Base-by-base conservation (phyloP, 2,113 vertebrate species). In the Corythoichthys haematopterus region DNA sequence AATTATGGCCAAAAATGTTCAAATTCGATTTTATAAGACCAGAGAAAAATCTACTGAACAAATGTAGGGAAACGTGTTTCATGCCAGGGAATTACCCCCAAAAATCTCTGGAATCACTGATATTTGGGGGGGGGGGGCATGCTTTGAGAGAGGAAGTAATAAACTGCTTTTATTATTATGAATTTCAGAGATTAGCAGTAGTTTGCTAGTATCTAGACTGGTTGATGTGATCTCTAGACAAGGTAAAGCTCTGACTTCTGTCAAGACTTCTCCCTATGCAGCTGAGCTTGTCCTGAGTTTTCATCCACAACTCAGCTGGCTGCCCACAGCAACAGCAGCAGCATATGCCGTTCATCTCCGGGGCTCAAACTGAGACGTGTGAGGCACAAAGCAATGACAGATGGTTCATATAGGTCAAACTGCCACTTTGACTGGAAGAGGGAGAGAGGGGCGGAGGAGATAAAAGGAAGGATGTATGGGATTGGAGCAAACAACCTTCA, bases 381-480 rank as follows among this genome's bases (percentile, higher is more conserved):
- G 81, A 82, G 67, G 64, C 67, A 14, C 74, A 66, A 70, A 71
- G 76, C 66, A 72, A 57, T 77, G 86, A 84, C 87, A 88, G 85
- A 88, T 85, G 83, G 80, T 83, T 84, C 86, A 82, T 78, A 68
- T 78, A 78, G 85, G 87, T 89, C 84, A 86, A 77, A 82, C 77
- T 80, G 78, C 70, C 37, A 36, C 71, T 78, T 66, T 71, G 72
- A 84, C 69, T 65, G 13, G 59, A 78, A 46, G 50, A 64, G 69
- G 76, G 61, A 55, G 56, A 73, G 51, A 53, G 3, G 65, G 68
- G 59, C 1, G 51, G 63, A 60, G 45, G 69, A 62, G 62, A 69
- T 75, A 72, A 78, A 73, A 64, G 64, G 57, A 74, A 62, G 55
- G 66, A 66, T 63, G 43, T 40, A 74, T 43, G 40, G 52, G 59